phyloP scores from a whole-genome alignment of 1,140 invertebrate species.

The Stegodyphus mimosarum region DNA sequence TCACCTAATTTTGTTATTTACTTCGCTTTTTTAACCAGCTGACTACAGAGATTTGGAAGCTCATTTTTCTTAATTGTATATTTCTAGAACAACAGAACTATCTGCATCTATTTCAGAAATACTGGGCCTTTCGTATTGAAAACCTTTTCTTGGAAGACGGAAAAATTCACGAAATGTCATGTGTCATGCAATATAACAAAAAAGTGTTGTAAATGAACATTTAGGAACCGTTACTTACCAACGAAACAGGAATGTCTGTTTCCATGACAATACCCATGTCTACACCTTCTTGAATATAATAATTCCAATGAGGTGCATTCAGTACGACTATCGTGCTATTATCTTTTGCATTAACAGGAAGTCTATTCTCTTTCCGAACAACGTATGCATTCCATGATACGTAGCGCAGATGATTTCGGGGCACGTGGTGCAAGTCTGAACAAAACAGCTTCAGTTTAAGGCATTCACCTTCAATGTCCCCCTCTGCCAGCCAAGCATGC shows the following conservation, averaged over 20 bases:
- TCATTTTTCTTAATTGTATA: too few species aligned
- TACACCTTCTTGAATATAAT: constrained; percentile 84
- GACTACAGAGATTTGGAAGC: too few species aligned
- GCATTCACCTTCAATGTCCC: constrained; percentile 83
- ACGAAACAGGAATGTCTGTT: constrained; percentile 81
- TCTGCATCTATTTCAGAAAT: too few species aligned
- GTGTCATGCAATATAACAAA: constrained; percentile 2
- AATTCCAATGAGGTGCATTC: constrained; percentile 82
- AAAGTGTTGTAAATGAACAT: constrained; percentile 9
- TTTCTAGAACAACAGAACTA: too few species aligned
- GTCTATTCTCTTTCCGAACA: constrained; percentile 63
- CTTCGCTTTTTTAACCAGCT: too few species aligned
- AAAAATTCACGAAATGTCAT: neutral
- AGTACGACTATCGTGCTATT: constrained; percentile 72
- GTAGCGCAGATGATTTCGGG: constrained; percentile 81
- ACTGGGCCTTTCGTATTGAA: too few species aligned
- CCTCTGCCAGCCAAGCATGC: constrained; percentile 83
- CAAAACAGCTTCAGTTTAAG: constrained; percentile 80
- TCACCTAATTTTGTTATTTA: too few species aligned
- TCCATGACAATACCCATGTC: constrained; percentile 89
- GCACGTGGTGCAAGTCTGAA: constrained; percentile 86
- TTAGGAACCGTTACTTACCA: constrained; percentile 71
- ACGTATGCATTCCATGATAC: constrained; percentile 84
- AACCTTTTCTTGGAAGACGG: too few species aligned
- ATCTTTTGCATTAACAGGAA: neutral